Conservation (phyloP, 1,140 invertebrate species). For the Diorhabda elongata region DNA sequence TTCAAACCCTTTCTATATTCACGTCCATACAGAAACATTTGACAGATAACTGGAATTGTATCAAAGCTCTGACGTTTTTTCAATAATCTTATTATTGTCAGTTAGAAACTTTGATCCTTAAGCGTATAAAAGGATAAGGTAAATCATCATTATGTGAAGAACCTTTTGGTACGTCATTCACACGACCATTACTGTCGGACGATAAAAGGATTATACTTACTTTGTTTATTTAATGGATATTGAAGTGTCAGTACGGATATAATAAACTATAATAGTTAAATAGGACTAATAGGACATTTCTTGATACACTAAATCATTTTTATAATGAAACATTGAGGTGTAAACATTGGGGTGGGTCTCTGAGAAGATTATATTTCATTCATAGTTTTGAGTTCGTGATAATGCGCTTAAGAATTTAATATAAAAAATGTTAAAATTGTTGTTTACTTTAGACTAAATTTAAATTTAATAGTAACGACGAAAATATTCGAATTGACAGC, state of each 20-base stretch:
- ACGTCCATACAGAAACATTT: background rate
- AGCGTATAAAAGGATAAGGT: background rate
- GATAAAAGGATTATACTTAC: conserved; percentile 2
- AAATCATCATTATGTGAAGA: background rate
- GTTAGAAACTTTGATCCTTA: background rate
- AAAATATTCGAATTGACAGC: too few relatives aligned
- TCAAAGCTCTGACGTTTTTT: background rate
- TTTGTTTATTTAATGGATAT: conserved; percentile 3
- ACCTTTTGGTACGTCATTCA: conserved; percentile 2
- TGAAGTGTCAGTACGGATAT: background rate
- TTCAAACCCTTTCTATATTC: too few relatives aligned
- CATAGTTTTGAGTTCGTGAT: too few relatives aligned
- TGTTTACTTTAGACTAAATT: too few relatives aligned
- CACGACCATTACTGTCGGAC: background rate
- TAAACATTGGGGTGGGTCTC: background rate
- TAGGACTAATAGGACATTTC: background rate
- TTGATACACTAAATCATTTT: background rate
- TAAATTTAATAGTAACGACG: too few relatives aligned
- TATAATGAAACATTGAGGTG: background rate
- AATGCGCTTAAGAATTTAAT: too few relatives aligned
- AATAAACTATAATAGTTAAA: background rate
- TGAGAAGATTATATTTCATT: background rate
- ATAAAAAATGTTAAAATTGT: too few relatives aligned
- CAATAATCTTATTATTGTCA: conserved; percentile 3
- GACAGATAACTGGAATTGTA: background rate